A percentile compares a stretch with the other conserved stretches of the same genome.
Evolutionary conservation across 2,888 invertebrate genomes (phyloP).

Genomic region (Chrysolina oricalcia): DNA sequence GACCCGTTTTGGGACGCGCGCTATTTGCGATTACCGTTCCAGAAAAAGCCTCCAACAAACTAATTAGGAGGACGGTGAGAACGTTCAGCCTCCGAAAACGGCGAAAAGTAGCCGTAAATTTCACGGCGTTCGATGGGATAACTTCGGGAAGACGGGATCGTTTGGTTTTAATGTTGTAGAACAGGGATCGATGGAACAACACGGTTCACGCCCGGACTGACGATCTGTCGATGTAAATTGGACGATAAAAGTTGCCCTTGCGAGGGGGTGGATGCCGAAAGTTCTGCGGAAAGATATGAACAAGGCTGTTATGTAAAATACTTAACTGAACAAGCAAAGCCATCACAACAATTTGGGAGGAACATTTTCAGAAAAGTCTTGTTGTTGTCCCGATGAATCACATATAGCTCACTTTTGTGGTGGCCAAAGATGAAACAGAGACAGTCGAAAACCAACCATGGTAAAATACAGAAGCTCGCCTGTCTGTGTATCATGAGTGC

Average conservation of each 20-base stretch:
- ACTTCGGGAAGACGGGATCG: constrained; percentile 11
- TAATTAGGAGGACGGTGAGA: constrained; percentile 28
- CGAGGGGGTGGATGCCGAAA: neutral
- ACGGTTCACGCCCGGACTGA: neutral
- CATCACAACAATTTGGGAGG: too few species aligned
- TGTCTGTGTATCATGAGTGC: too few species aligned
- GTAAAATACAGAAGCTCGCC: too few species aligned
- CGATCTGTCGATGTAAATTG: constrained; percentile 16
- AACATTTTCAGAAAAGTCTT: too few species aligned
- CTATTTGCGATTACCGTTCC: constrained; percentile 40
- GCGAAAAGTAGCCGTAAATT: constrained; percentile 13
- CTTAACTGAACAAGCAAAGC: too few species aligned
- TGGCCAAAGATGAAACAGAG: too few species aligned
- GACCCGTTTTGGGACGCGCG: constrained; percentile 30
- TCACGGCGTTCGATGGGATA: constrained; percentile 14
- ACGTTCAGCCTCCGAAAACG: constrained; percentile 21
- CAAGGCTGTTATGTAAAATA: neutral
- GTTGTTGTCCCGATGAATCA: too few species aligned
- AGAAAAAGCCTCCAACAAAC: constrained; percentile 38
- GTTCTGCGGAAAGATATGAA: neutral
- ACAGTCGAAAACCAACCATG: too few species aligned
- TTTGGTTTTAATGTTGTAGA: constrained; percentile 28
- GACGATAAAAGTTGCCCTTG: neutral
- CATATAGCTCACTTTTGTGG: too few species aligned
- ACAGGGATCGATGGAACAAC: constrained; percentile 4